phyloP scores from a whole-genome alignment of 2,888 invertebrate species.

The Sesia apiformis region DNA sequence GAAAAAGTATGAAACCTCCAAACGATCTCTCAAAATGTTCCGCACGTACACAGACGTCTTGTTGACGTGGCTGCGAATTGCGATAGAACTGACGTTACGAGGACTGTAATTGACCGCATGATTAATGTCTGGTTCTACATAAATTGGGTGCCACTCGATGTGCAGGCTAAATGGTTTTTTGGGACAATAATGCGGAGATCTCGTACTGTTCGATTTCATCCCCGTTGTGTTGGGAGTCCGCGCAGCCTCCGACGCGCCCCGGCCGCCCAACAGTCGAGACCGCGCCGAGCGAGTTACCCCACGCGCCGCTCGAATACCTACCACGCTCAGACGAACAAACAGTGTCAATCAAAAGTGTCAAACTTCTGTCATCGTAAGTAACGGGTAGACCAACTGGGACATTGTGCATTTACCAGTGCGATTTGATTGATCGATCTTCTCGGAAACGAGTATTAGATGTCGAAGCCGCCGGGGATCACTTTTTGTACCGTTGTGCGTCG shows the following conservation, averaged over 20 bases:
- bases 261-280: conserved; percentile 51
- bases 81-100: too few relatives aligned
- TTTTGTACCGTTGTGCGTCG: conserved; percentile 28
- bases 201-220: background rate
- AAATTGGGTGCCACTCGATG: too few relatives aligned
- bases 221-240: conserved; percentile 20
- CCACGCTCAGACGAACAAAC: conserved; percentile 34
- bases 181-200: background rate
- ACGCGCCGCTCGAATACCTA: conserved; percentile 37
- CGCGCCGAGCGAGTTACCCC: conserved; percentile 50
- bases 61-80: too few relatives aligned
- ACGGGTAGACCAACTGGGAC: conserved; percentile 5
- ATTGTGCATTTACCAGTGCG: conserved; percentile 8
- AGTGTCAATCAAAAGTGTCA: conserved; percentile 43
- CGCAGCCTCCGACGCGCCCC: conserved; percentile 64
- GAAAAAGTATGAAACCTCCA: background rate
- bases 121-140: too few relatives aligned
- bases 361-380: conserved; percentile 53
- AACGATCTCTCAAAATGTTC: too few relatives aligned
- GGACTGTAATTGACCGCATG: too few relatives aligned
- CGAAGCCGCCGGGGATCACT: conserved; percentile 17
- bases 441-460: conserved; percentile 24
- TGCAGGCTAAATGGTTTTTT: too few relatives aligned
- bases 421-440: conserved; percentile 27
- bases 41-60: too few relatives aligned